Evolutionary conservation across 2,113 vertebrate species (phyloP).

Genomic region (Macaca fascicularis): T2T-MFA8v1.1 NC_088390.1:3357001-3357500

Average conservation of each 20-base stretch:
- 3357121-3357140: background rate
- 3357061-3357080: background rate
- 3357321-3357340: background rate
- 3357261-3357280: background rate
- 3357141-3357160: background rate
- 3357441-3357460: background rate
- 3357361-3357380: background rate
- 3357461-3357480: background rate
- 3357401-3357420: background rate
- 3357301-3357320: background rate
- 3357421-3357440: background rate
- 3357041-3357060: background rate
- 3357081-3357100: background rate
- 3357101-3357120: background rate
- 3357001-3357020: background rate
- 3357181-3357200: background rate
- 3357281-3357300: background rate
- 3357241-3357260: background rate
- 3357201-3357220: background rate
- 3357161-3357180: background rate
- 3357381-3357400: background rate
- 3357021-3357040: too few species aligned
- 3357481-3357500: background rate
- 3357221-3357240: background rate
- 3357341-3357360: background rate